phyloP scores from a whole-genome alignment of 2,797 vertebrate species.

The Amblyraja radiata region DNA sequence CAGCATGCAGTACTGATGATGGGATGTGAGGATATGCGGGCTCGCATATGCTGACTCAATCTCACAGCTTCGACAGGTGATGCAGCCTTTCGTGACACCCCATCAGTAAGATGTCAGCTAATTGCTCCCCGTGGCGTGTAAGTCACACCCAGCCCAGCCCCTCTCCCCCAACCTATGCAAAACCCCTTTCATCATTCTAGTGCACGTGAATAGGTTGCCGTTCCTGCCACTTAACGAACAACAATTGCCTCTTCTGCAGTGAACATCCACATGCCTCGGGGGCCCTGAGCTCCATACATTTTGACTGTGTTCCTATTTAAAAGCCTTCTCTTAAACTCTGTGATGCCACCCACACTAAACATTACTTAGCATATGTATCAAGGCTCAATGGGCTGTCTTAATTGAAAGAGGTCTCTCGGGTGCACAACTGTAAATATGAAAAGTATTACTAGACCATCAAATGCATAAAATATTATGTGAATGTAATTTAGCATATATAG shows the following conservation, averaged over 20 bases:
- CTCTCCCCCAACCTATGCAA: conserved; percentile 73
- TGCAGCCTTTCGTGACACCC: conserved; percentile 45
- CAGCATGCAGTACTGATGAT: neutral
- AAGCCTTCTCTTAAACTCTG: conserved; percentile 75
- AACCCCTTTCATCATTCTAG: conserved; percentile 70
- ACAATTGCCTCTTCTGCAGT: conserved; percentile 64
- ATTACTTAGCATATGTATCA: conserved; percentile 78
- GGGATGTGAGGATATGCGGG: conserved; percentile 60
- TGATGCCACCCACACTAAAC: conserved; percentile 60
- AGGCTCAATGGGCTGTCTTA: conserved; percentile 61
- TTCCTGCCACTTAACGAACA: conserved; percentile 74
- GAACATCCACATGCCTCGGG: conserved; percentile 82
- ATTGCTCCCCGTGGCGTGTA: neutral
- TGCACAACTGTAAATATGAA: conserved; percentile 23
- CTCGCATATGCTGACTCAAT: conserved; percentile 75
- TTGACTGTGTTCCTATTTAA: conserved; percentile 70
- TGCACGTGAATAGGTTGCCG: conserved; percentile 87
- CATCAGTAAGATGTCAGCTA: conserved; percentile 52
- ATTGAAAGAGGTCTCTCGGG: conserved; percentile 26
- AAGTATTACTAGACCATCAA: neutral
- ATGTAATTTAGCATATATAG: neutral
- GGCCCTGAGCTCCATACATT: conserved; percentile 65
- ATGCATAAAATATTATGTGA: no score
- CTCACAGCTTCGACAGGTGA: conserved; percentile 76
- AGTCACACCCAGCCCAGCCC: conserved; percentile 44